These are phyloP conservation scores for Syrrhaptes paradoxus DNA, from an alignment of 2,113 vertebrate genomes.

Conservation along the genomic window DNA sequence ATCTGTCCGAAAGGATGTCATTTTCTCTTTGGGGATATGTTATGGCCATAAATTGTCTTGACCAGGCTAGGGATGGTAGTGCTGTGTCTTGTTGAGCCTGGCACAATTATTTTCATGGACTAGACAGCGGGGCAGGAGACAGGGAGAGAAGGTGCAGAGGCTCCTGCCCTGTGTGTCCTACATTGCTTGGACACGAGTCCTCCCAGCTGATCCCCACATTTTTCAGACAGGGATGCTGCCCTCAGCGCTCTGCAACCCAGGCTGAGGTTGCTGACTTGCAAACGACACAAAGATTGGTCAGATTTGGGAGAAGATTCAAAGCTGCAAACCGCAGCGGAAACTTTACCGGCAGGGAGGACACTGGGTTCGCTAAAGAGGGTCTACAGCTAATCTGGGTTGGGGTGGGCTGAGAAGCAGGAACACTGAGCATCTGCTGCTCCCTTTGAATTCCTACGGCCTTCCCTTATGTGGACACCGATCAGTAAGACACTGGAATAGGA, in stretches of 20 bases:
- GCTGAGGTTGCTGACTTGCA: neutral
- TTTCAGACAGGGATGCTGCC: neutral
- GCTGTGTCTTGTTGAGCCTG: neutral
- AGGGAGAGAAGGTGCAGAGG: neutral
- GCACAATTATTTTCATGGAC: neutral
- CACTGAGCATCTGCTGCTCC: neutral
- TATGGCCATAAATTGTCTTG: neutral
- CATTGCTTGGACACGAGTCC: neutral
- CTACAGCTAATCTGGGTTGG: neutral
- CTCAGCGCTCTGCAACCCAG: neutral
- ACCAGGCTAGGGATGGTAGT: neutral
- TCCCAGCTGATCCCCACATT: neutral
- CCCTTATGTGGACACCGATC: neutral
- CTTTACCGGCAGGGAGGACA: neutral
- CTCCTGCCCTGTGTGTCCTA: neutral
- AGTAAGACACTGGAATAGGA: neutral
- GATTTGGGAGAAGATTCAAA: neutral
- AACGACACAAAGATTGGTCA: neutral
- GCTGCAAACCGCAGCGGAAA: neutral
- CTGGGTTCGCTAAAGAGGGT: neutral
- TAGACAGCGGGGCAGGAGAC: neutral
- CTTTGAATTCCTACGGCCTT: neutral
- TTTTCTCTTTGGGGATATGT: neutral
- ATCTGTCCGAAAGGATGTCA: neutral
- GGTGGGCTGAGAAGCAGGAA: neutral